phyloP scores from a whole-genome alignment of 2,888 invertebrate genomes.

The Gnatocerus cornutus region DNA sequence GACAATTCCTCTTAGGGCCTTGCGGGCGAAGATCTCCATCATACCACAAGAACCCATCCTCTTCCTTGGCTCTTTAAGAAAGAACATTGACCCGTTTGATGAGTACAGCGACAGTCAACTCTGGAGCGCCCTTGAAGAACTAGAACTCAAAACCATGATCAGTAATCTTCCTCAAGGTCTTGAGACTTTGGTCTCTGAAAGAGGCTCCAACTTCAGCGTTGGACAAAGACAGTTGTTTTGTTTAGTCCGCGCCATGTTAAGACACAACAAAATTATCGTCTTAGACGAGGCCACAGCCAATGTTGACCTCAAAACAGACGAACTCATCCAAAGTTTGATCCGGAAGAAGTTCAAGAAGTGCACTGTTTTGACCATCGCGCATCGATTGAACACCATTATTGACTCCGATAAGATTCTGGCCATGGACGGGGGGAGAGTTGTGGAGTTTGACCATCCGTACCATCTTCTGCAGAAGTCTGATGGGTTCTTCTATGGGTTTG shows the following conservation, averaged over 20 bases:
- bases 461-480: constrained; percentile 6
- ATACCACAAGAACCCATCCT: constrained; percentile 87
- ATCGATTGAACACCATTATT: constrained; percentile 86
- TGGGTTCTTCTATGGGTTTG: constrained; percentile 17
- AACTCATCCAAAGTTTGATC: constrained; percentile 82
- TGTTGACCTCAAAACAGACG: constrained; percentile 83
- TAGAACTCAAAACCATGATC: constrained; percentile 81
- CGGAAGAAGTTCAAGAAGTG: constrained; percentile 80
- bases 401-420: constrained; percentile 86
- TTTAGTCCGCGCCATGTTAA: constrained; percentile 74
- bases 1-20: constrained; percentile 80
- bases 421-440: constrained; percentile 81
- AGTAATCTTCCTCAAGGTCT: constrained; percentile 59
- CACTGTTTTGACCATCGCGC: constrained; percentile 86
- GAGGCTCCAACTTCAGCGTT: constrained; percentile 67
- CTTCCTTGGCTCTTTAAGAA: constrained; percentile 86
- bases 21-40: constrained; percentile 82
- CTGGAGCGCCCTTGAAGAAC: constrained; percentile 88
- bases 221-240: constrained; percentile 78
- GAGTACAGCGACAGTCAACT: constrained; percentile 82
- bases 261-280: constrained; percentile 62
- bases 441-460: constrained; percentile 73
- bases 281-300: constrained; percentile 84
- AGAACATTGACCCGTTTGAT: constrained; percentile 89
- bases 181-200: constrained; percentile 75